Conservation (phyloP, 2,888 invertebrate species). For the Actias luna region DNA sequence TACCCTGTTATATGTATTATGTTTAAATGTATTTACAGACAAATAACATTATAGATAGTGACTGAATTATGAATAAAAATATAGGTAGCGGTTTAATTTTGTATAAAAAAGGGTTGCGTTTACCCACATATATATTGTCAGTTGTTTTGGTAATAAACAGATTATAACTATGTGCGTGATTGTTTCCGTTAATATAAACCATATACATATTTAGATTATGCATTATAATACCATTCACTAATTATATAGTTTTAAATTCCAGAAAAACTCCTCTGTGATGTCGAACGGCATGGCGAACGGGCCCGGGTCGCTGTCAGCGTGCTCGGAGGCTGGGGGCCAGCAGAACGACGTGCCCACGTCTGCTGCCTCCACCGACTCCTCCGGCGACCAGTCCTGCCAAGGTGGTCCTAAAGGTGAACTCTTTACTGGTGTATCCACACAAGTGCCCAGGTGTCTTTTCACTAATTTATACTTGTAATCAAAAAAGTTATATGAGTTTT, state of each 20-base stretch:
- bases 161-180: no score
- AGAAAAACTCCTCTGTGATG: slow-evolving; percentile 80
- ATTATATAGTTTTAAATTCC: slow-evolving; percentile 24
- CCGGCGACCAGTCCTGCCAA: slow-evolving; percentile 49
- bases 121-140: no score
- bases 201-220: no score
- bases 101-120: no score
- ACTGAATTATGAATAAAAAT: no score
- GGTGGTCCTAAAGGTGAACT: slow-evolving; percentile 68
- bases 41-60: no score
- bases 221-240: slow-evolving; percentile 9
- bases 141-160: no score
- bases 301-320: slow-evolving; percentile 60
- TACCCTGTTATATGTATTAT: no score
- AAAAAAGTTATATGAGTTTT: background rate
- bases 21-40: no score
- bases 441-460: background rate
- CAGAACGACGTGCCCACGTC: slow-evolving; percentile 38
- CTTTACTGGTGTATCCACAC: background rate
- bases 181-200: no score
- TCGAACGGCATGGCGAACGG: slow-evolving; percentile 76
- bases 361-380: slow-evolving; percentile 30
- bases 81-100: no score
- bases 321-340: slow-evolving; percentile 57
- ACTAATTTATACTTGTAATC: background rate